These are phyloP conservation scores for Laterallus jamaicensis DNA, from an alignment of 2,113 vertebrate species.

Conservation along the genomic window DNA sequence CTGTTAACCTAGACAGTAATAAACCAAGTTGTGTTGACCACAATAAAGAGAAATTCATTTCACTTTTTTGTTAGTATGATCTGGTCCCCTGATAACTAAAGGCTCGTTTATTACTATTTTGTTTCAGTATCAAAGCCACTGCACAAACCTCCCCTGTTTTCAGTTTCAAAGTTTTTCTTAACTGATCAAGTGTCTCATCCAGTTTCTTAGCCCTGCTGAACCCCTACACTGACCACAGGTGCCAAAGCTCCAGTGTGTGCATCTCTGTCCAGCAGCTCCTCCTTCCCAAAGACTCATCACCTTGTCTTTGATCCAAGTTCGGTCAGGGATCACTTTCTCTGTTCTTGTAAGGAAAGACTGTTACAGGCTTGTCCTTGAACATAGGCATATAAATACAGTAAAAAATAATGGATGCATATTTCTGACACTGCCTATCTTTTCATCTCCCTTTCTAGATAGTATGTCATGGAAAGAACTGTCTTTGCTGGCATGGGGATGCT, in stretches of 20 bases:
- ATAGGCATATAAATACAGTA: not conserved
- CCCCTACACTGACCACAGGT: not conserved
- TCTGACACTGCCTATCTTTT: not conserved
- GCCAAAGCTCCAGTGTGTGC: not conserved
- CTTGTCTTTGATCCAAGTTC: not conserved
- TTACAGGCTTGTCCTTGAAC: not conserved
- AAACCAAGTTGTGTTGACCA: not conserved
- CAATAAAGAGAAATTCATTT: not conserved
- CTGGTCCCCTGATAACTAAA: not conserved
- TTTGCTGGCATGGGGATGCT: rapidly evolving
- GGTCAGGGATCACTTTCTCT: not conserved
- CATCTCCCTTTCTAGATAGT: not conserved
- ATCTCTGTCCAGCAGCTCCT: not conserved
- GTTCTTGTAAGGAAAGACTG: not conserved
- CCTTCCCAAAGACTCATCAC: not conserved
- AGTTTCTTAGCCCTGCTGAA: not conserved
- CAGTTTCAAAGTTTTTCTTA: not conserved
- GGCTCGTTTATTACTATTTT: not conserved
- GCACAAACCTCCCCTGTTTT: not conserved
- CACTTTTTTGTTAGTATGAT: not conserved
- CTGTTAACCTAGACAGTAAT: not conserved
- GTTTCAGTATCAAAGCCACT: not conserved
- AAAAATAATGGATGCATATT: rapidly evolving
- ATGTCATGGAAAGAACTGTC: rapidly evolving
- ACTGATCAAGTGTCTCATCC: not conserved